Conservation (phyloP, 2,113 vertebrate species). For the Macquaria australasica region DNA sequence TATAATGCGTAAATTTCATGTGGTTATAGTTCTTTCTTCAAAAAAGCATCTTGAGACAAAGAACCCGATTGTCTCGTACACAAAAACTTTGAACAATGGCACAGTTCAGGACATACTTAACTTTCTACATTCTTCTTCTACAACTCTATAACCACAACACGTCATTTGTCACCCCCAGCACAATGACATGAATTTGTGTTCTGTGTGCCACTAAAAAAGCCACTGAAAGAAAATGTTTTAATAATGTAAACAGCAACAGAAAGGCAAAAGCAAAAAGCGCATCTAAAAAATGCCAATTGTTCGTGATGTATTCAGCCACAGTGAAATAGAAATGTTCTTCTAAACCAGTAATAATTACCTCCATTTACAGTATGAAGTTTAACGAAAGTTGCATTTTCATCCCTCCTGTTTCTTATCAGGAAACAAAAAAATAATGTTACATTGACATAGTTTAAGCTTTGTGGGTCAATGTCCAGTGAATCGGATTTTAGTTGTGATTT, state of each 20-base stretch:
- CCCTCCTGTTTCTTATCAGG: not conserved
- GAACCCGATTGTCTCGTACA: slow-evolving; percentile 65
- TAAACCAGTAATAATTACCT: slow-evolving; percentile 11
- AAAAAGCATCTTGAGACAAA: slow-evolving; percentile 39
- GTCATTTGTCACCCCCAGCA: not conserved
- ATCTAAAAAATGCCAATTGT: not conserved
- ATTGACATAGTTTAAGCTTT: not conserved
- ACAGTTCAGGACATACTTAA: slow-evolving; percentile 2
- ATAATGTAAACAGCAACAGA: slow-evolving; percentile 18
- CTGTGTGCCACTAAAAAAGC: not conserved
- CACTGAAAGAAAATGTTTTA: not conserved
- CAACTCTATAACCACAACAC: not conserved
- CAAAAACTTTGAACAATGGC: slow-evolving; percentile 15
- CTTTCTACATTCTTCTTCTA: not conserved
- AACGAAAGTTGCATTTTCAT: not conserved
- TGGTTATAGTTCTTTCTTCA: slow-evolving; percentile 9
- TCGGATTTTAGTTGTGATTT: not conserved
- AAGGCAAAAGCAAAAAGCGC: slow-evolving; percentile 3
- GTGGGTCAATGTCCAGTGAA: not conserved
- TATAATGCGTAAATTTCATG: not conserved
- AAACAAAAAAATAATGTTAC: not conserved
- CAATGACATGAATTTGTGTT: not conserved
- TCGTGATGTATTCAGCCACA: not conserved
- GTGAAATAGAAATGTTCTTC: not conserved
- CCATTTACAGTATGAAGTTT: slow-evolving; percentile 1